Base-by-base conservation (phyloP, 2,113 vertebrate species). In the Chamaea fasciata region DNA sequence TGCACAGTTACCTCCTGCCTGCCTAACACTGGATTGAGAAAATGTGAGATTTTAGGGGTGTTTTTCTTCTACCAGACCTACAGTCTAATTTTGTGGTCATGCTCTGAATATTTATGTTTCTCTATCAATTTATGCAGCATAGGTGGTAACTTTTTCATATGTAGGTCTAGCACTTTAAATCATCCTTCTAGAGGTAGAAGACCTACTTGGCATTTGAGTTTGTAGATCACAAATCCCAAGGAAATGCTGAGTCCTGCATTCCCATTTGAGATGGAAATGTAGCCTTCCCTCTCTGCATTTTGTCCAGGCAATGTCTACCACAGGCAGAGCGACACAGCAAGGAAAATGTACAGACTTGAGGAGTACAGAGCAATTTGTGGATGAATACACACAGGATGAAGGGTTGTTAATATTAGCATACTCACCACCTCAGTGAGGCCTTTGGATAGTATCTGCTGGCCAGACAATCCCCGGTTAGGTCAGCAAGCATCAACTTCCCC, bases 41-140 rank as follows among this genome's bases (percentile, higher is more conserved):
- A 23, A 28, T 59, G 6, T 24, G 5, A 17, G 6, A 2, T 1
- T 23, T 30, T 46, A 50, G 7, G 35, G 2, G 7, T n/a, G 5
- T 20, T 14, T 87, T 70, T 10, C 12, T 84, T 49, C 53, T 76
- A 19, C n/a, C 28, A 46, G 57, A 15, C 30, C 31, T 77, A 16
- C 41, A 33, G 12, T 62, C 74, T 65, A 24, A 50, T 91, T 73
- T 73, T 30, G 10, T 87, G 53, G 11, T 49, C n/a, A 21, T 68
- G 35, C 31, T 84, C 33, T 69, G 37, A 47, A 57, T 53, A 20
- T 5, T 2, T 57, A 22, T 28, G 22, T 57, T 78, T 20, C 33
- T 67, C 35, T 59, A 22, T 65, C 28, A 53, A 10, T 77, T 60
- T 65, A 4, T 52, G 27, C 0, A 1, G 3, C n/a, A 14, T 11